A percentile compares a stretch with the other conserved stretches of the same genome.
Conservation (phyloP, 2,888 invertebrate species). For the Lordiphosa fenestrarum region DNA sequence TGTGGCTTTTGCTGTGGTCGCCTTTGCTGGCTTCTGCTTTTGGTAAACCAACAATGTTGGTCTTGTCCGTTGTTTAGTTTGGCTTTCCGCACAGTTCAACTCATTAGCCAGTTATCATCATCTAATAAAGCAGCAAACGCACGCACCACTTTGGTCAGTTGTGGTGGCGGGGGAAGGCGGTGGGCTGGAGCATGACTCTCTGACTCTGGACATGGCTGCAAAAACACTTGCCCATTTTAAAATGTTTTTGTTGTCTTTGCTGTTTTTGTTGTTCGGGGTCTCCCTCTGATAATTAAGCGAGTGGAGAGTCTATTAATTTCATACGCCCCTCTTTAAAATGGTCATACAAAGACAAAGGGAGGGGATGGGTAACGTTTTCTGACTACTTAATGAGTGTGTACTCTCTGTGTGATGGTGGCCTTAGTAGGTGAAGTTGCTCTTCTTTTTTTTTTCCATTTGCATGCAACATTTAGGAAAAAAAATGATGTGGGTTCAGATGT, state of each 20-base stretch:
- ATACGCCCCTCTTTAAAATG: conserved; percentile 60
- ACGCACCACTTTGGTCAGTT: conserved; percentile 27
- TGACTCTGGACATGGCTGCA: conserved; percentile 29
- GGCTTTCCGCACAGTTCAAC: conserved; percentile 56
- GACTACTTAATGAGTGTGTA: conserved; percentile 40
- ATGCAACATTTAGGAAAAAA: conserved; percentile 57
- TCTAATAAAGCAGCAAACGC: conserved; percentile 60
- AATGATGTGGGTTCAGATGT: conserved; percentile 26
- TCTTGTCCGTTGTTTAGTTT: conserved; percentile 19
- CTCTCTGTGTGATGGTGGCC: conserved; percentile 21
- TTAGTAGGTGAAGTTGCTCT: conserved; percentile 32
- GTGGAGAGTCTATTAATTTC: conserved; percentile 67
- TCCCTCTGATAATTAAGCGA: conserved; percentile 64
- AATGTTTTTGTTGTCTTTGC: conserved; percentile 36
- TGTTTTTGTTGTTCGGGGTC: conserved; percentile 11
- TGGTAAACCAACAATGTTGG: conserved; percentile 43
- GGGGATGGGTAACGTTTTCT: conserved; percentile 41
- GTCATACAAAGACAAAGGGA: conserved; percentile 24
- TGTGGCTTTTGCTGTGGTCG: not conserved
- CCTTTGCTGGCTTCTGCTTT: conserved; percentile 35
- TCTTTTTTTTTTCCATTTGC: conserved; percentile 50
- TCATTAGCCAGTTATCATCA: conserved; percentile 73
- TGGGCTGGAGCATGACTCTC: not conserved
- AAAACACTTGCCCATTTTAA: conserved; percentile 62
- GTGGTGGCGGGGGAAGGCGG: not conserved